Base-by-base conservation (phyloP, 2,888 invertebrate genomes). In the Ephialtes manifestator region DNA sequence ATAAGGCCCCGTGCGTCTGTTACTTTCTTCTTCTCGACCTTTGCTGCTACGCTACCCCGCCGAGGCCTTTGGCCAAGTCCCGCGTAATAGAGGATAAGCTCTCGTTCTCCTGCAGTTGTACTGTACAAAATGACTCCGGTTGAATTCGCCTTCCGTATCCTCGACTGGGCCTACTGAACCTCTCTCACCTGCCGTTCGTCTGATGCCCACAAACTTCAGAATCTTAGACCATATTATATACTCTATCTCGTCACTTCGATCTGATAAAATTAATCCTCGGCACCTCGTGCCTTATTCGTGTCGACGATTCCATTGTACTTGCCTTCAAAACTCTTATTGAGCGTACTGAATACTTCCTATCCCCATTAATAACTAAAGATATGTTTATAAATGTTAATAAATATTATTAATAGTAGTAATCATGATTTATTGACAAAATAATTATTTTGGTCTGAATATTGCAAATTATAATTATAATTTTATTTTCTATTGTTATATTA, bases 71-170 rank as follows among this genome's bases (percentile, higher is more conserved):
- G 83, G 81, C 84, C 86, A 88, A 90, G 89, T 87, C 88, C 89
- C 87, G 90, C 90, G 92, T 93, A 93, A 93, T 93, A 92, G 92
- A 93, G 93, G 92, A 93, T 93, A 92, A 93, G 91, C 93, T 87
- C 82, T 77, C 68, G 24, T 74, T 80, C 65, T 60, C 8, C 28
- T 67, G n/a, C 71, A 80, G 55, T 60, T 58, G 75, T 58, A 58
- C 84, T 71, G 51, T 71, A 58, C 74, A 75, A 74, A 85, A 85
- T 85, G 85, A 85, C 85, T 85, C 63, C 79, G 76, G 39, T 67
- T 24, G 24, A 72, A 51, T 77, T 75, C 81, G 48, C 60, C 75
- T 78, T 70, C 55, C 78, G 43, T 48, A 78, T 48, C 53, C 77
- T 74, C 67, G 70, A 60, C 46, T 43, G 51, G n/a, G 28, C 67